Conservation (phyloP, 2,888 invertebrate species). For the Boloria euphrosyne region DNA sequence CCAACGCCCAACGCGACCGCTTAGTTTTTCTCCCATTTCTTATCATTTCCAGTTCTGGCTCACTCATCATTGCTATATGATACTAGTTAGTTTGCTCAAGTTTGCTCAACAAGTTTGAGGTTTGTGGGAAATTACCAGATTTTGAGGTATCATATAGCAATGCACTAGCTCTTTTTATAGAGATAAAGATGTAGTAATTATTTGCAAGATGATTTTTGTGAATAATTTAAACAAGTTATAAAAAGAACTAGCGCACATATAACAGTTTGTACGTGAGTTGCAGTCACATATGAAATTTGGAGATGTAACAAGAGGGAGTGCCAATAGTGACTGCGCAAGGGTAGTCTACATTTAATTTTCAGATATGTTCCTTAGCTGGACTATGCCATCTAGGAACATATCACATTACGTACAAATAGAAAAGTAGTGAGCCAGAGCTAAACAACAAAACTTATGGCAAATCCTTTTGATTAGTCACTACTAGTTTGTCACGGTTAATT, state of each 20-base stretch:
- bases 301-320: constrained; percentile 25
- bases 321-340: constrained; percentile 34
- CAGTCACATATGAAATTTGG: constrained; percentile 30
- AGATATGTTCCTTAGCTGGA: constrained; percentile 15
- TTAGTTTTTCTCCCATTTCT: constrained; percentile 40
- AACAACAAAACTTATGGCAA: constrained; percentile 27
- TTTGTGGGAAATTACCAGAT: neutral
- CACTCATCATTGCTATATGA: constrained; percentile 29
- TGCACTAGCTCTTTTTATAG: constrained; percentile 21
- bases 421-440: constrained; percentile 36
- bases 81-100: neutral
- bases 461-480: constrained; percentile 42
- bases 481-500: constrained; percentile 20
- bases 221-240: constrained; percentile 1
- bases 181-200: constrained; percentile 8
- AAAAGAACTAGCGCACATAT: constrained; percentile 17
- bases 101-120: neutral
- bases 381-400: constrained; percentile 4
- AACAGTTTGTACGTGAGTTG: constrained; percentile 2
- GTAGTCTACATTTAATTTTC: constrained; percentile 26
- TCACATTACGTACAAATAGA: neutral
- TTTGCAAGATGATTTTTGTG: neutral
- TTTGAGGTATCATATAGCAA: constrained; percentile 27
- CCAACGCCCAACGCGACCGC: constrained; percentile 52
- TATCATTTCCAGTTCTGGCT: constrained; percentile 31